A percentile compares a stretch with the other conserved stretches of the same genome.
Conservation (phyloP, 1,140 invertebrate species). For the Mya arenaria region DNA sequence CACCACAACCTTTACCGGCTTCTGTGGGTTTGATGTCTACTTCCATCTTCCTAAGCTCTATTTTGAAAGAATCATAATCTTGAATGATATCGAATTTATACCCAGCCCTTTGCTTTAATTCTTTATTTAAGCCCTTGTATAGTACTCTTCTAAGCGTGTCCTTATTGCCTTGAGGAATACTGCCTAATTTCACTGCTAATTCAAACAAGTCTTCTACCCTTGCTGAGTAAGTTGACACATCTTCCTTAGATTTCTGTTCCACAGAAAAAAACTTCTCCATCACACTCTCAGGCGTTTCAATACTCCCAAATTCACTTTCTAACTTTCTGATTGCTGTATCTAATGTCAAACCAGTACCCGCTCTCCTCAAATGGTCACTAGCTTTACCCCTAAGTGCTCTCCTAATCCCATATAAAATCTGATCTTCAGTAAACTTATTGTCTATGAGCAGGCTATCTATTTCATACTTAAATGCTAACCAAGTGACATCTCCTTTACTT, state of each 20-base stretch:
- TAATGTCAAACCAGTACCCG: background rate
- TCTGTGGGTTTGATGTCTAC: background rate
- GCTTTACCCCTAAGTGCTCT: conserved; percentile 5
- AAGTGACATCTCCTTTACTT: background rate
- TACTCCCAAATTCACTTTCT: background rate
- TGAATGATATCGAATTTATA: background rate
- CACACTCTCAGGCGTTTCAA: conserved; percentile 1
- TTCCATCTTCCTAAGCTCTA: background rate
- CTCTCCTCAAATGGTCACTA: background rate
- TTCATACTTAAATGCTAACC: background rate
- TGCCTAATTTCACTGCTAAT: background rate
- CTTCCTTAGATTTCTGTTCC: conserved; percentile 12
- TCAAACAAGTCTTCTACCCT: background rate
- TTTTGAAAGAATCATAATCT: background rate
- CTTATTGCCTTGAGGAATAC: background rate
- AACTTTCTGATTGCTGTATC: conserved; percentile 27
- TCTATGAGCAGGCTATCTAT: background rate
- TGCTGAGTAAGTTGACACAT: background rate
- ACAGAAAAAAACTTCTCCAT: no score
- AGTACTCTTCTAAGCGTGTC: background rate
- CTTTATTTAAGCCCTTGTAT: background rate
- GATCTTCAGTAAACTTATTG: background rate
- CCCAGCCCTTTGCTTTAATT: background rate
- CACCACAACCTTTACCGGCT: background rate
- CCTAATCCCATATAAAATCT: conserved; percentile 18